Base-by-base conservation (phyloP, 2,888 invertebrate species). In the Empis stercorea region DNA sequence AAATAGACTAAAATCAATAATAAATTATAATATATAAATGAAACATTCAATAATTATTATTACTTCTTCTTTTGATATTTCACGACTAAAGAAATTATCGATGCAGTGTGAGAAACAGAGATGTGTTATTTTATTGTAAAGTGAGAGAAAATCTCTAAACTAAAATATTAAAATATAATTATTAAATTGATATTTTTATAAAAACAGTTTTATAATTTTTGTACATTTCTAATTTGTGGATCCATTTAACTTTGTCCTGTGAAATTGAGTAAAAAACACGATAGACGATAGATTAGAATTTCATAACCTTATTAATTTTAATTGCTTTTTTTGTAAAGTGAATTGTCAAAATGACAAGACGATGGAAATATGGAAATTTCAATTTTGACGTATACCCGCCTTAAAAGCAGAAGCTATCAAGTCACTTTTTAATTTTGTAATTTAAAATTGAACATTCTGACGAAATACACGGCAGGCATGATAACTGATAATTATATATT, bases 41-140 rank as follows among this genome's bases (percentile, higher is more conserved):
- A n/a, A 11, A 10, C 15, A 13, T 7, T 47, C 15, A 36, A 44
- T n/a, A 43, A n/a, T 23, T 16, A 41, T 15, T 40, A 43, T 40
- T 45, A 52, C 53, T 47, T 54, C 54, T 34, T 51, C 48, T 1
- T 13, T n/a, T 1, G 46, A 14, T 37, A 53, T n/a, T n/a, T 43
- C 37, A 30, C 55, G 45, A 20, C 58, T 61, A 47, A 59, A 63
- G 14, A 69, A 62, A 42, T 62, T 65, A 45, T 69, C 68, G 16
- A 66, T 61, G 52, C 68, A 69, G 39, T 63, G 59, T 32, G 54
- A 56, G 32, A 69, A 69, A 47, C 68, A 69, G 40, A 68, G 37
- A 51, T 69, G 70, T 2, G 68, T 69, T 40, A 69, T 62, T 62
- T 61, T 64, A 57, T 69, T 69, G 61, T 69, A 69, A 55, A 69